These are phyloP conservation scores for Archilochus colubris DNA, from an alignment of 2,113 vertebrate genomes.

Conservation along the genomic window DNA sequence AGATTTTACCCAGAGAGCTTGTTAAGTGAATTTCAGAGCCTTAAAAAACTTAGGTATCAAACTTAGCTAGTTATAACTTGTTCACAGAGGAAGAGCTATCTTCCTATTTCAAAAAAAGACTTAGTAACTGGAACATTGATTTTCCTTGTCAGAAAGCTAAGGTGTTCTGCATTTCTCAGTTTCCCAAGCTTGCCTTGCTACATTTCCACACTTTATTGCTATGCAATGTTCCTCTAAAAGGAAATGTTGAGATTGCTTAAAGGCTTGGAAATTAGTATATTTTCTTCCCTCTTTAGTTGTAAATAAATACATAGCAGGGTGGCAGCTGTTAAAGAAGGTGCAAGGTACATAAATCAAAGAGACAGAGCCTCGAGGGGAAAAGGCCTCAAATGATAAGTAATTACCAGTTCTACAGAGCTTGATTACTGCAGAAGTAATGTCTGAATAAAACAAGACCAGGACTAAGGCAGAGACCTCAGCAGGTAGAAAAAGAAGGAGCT, in stretches of 20 bases:
- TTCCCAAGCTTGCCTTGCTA: neutral
- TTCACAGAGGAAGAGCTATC: neutral
- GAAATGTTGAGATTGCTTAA: conserved; percentile 18
- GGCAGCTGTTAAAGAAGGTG: conserved; percentile 54
- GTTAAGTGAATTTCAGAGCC: neutral
- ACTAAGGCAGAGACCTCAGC: neutral
- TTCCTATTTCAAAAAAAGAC: neutral
- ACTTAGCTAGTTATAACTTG: neutral
- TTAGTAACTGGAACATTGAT: neutral
- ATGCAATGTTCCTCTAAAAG: neutral
- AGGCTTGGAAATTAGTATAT: conserved; percentile 16
- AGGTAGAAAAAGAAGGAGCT: neutral
- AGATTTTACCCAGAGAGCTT: neutral
- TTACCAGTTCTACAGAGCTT: conserved; percentile 41
- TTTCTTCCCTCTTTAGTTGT: conserved; percentile 3
- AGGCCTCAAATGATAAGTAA: conserved; percentile 57
- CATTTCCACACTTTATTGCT: neutral
- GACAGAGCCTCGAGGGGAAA: conserved; percentile 33
- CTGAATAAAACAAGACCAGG: neutral
- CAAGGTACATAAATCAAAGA: conserved; percentile 59
- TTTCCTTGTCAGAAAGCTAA: neutral
- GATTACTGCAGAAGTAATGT: conserved; percentile 42
- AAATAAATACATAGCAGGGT: conserved; percentile 44
- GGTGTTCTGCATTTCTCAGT: neutral
- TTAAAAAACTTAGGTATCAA: neutral